Evolutionary conservation across 2,113 vertebrate genomes (phyloP).

Genomic region (Capricornis sumatraensis): DNA sequence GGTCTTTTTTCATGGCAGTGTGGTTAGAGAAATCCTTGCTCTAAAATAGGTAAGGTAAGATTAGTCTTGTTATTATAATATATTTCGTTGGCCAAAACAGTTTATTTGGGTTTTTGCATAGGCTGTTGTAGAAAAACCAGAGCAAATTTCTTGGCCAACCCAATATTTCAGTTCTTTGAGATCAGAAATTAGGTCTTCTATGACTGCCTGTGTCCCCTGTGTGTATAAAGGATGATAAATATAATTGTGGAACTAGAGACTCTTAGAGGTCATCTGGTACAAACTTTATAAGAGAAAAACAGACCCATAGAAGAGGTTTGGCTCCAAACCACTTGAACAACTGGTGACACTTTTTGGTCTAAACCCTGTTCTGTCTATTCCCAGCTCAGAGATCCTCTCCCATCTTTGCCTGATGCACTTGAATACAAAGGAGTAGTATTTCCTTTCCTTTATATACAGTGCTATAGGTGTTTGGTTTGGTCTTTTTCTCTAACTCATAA

Average conservation of each 20-base stretch:
- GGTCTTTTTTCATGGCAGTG: background rate
- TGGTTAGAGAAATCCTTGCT: background rate
- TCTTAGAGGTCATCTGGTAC: background rate
- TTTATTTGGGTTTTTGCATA: background rate
- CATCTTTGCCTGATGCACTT: background rate
- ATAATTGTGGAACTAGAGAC: background rate
- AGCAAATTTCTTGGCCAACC: background rate
- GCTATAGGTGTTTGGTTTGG: background rate
- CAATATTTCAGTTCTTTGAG: background rate
- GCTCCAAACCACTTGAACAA: background rate
- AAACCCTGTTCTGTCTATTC: accelerated
- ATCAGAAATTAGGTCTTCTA: background rate
- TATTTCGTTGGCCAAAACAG: background rate
- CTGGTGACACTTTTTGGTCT: background rate
- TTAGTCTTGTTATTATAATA: background rate
- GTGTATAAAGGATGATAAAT: background rate
- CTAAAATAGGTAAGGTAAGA: background rate
- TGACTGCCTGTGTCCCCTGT: background rate
- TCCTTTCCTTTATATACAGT: background rate
- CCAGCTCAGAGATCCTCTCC: background rate
- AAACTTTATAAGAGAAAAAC: background rate
- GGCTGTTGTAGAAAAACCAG: background rate
- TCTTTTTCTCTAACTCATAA: slow-evolving; percentile 47
- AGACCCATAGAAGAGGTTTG: background rate
- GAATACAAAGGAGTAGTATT: background rate